phyloP scores from a whole-genome alignment of 2,113 vertebrate species.

The Rhynchopsitta pachyrhyncha region DNA sequence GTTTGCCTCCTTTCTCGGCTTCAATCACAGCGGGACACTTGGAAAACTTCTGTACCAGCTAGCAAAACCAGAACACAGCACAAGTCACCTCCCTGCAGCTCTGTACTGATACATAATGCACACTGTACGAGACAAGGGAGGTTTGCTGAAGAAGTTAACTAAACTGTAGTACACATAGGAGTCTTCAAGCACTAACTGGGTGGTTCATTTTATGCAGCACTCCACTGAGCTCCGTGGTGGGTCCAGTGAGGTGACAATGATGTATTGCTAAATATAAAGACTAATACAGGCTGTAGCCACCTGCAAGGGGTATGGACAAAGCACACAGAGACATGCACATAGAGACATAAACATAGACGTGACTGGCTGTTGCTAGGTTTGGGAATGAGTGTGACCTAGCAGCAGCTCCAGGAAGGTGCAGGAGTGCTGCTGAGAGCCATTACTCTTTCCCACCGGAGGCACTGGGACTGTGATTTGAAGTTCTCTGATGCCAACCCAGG shows the following conservation, averaged over 20 bases:
- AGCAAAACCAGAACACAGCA: not conserved
- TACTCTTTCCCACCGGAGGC: not conserved
- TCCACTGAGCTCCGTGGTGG: too few relatives aligned
- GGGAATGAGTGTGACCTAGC: not conserved
- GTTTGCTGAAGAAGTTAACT: not conserved
- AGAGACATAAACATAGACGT: not conserved
- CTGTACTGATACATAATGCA: rapidly evolving
- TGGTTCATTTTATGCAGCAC: not conserved
- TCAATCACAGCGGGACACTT: slow-evolving; percentile 68
- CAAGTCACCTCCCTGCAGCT: not conserved
- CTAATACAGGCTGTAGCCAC: not conserved
- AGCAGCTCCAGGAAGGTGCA: not conserved
- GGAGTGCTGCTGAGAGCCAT: not conserved
- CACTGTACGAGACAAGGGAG: rapidly evolving
- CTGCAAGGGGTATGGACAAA: not conserved
- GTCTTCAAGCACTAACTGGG: not conserved
- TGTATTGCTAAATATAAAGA: not conserved
- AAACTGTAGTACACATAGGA: rapidly evolving
- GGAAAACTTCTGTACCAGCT: slow-evolving; percentile 74
- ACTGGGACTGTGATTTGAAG: not conserved
- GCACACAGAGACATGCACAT: not conserved
- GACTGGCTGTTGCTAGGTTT: not conserved
- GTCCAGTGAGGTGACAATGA: not conserved
- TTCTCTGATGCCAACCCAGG: not conserved
- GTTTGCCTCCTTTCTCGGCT: slow-evolving; percentile 71